Base-by-base conservation (phyloP, 2,888 invertebrate genomes). In the Meghimatium bilineatum region DNA sequence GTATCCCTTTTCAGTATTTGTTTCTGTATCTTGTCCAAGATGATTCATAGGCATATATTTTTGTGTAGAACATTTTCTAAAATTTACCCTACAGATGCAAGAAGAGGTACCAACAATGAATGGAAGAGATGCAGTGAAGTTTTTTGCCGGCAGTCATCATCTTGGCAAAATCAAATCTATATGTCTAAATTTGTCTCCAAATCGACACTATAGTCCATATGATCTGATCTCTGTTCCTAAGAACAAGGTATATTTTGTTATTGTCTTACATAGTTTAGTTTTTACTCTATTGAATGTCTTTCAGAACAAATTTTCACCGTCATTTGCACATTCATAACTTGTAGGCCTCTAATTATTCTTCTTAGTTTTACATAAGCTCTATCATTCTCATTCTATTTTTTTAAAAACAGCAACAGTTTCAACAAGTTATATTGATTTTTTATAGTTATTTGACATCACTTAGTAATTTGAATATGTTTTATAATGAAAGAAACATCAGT, bases 41-140 rank as follows among this genome's bases (percentile, higher is more conserved):
- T 12, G 6, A 44, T 44, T 44, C 44, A 63, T n/a, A 63, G 5
- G n/a, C n/a, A 63, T 23, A 63, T 63, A 5, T n/a, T 63, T n/a
- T 63, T 23, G 12, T 26, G 26, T 2, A n/a, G 3, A 63, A 1
- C 3, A 32, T 52, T 52, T 12, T 52, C 32, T 10, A 17, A 32
- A 38, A 20, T 72, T 36, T 6, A n/a, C 26, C 12, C 44, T n/a
- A 44, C 56, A 80, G 76, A 76, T 80, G 82, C 81, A 90, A 89
- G 90, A 90, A 69, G 91, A 90, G 44, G 85, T 88, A 66, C 87
- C 90, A 6, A 87, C 87, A 23, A 91, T 93, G 91, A 91, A 87
- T 49, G 93, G 93, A 3, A 86, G 93, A 84, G 92, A 93, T 66
- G 93, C 93, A 14, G 92, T 93, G 34, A 90, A 90, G 80, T 92